Evolutionary conservation across 2,797 vertebrate genomes (phyloP).

Genomic region (Poecile montanus): DNA sequence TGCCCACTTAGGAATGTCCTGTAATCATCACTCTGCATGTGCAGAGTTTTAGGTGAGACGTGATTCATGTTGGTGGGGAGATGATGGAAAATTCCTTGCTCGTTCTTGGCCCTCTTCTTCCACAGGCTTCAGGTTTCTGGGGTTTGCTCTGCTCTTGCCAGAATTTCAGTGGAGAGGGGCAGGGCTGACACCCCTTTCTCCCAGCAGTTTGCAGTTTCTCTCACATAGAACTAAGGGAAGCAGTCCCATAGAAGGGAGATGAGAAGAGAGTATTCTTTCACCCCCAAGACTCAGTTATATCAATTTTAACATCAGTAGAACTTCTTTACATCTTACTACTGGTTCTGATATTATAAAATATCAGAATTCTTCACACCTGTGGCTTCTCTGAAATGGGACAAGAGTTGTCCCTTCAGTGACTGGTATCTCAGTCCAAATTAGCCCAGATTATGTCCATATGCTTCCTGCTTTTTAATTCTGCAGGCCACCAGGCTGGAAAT

Average conservation of each 20-base stretch:
- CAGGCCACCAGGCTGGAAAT: neutral
- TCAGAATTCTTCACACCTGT: neutral
- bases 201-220: neutral
- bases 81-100: neutral
- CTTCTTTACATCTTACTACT: neutral
- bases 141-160: neutral
- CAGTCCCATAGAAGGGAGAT: neutral
- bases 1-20: neutral
- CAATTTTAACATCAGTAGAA: neutral
- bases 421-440: neutral
- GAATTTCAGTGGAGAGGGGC: neutral
- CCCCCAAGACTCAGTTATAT: neutral
- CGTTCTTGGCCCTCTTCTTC: neutral
- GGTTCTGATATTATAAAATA: neutral
- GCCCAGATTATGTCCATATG: neutral
- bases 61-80: rapidly evolving
- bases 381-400: neutral
- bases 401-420: neutral
- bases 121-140: neutral
- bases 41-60: neutral
- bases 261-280: neutral
- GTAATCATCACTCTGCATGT: neutral
- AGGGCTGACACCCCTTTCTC: neutral
- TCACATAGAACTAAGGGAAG: neutral
- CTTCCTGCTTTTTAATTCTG: neutral